Evolutionary conservation across 1,140 invertebrate species (phyloP).

Genomic region (Arion vulgaris): DNA sequence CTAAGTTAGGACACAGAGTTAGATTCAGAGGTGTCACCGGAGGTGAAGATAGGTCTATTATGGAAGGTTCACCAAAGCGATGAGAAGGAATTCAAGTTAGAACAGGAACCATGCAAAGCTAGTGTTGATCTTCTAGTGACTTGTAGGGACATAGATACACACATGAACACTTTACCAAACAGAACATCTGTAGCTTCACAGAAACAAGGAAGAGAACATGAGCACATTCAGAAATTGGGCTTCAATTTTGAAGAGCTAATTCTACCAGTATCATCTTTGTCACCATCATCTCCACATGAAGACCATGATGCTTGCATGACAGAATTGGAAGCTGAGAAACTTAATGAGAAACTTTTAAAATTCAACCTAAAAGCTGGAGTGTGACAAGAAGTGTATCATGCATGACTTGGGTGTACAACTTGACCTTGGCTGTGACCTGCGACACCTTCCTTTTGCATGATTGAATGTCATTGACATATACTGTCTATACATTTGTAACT

Average conservation of each 20-base stretch:
- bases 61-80: conserved; percentile 15
- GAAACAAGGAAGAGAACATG: background rate
- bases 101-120: background rate
- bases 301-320: conserved; percentile 33
- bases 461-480: background rate
- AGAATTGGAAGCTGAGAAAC: conserved; percentile 40
- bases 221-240: conserved; percentile 3
- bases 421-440: background rate
- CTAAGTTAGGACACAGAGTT: conserved; percentile 39
- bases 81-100: background rate
- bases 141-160: background rate
- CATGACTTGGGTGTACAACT: conserved; percentile 30
- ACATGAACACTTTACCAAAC: background rate
- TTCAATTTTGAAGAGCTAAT: background rate
- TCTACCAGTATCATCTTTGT: background rate
- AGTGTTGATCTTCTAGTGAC: background rate
- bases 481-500: conserved; percentile 19
- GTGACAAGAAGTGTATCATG: conserved; percentile 48
- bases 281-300: conserved; percentile 26
- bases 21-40: conserved; percentile 42
- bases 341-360: conserved; percentile 51
- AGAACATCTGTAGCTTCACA: background rate
- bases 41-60: conserved; percentile 23
- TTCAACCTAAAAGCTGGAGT: conserved; percentile 48
- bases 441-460: background rate